A percentile compares a stretch with the other conserved stretches of the same genome.
phyloP scores from a whole-genome alignment of 2,888 invertebrate genomes.

The Nezara viridula region DNA sequence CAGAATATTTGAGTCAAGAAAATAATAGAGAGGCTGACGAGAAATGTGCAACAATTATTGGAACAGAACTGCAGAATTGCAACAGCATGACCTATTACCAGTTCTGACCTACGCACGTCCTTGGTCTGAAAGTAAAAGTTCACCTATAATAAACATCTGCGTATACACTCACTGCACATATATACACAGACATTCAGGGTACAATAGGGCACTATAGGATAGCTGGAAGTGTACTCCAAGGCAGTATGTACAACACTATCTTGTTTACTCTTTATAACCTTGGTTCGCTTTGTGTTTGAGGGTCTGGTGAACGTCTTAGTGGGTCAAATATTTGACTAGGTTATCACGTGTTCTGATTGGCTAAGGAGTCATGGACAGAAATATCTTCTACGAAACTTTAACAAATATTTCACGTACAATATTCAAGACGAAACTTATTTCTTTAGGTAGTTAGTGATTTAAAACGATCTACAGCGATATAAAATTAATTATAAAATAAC shows the following conservation, averaged over 20 bases:
- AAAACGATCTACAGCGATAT: too few species aligned
- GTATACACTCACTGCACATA: background rate
- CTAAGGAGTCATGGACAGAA: background rate
- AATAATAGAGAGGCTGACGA: background rate
- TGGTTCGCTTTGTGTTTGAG: background rate
- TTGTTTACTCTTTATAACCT: constrained; percentile 1
- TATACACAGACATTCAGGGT: background rate
- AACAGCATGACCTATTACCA: background rate
- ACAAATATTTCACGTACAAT: background rate
- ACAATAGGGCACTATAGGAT: background rate
- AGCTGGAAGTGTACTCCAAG: background rate
- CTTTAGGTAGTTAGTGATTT: too few species aligned
- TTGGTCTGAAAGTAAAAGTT: constrained; percentile 19
- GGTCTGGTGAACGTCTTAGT: background rate
- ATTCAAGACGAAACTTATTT: too few species aligned
- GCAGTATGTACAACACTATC: background rate
- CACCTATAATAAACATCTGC: background rate
- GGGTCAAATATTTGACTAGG: constrained; percentile 30
- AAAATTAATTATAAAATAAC: too few species aligned
- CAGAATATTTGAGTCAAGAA: background rate
- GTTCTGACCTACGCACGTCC: constrained; percentile 13
- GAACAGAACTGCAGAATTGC: background rate
- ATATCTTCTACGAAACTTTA: background rate
- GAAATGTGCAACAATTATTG: constrained; percentile 21
- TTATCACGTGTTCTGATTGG: background rate